Base-by-base conservation (phyloP, 2,888 invertebrate species). In the Amphipyra tragopoginis region DNA sequence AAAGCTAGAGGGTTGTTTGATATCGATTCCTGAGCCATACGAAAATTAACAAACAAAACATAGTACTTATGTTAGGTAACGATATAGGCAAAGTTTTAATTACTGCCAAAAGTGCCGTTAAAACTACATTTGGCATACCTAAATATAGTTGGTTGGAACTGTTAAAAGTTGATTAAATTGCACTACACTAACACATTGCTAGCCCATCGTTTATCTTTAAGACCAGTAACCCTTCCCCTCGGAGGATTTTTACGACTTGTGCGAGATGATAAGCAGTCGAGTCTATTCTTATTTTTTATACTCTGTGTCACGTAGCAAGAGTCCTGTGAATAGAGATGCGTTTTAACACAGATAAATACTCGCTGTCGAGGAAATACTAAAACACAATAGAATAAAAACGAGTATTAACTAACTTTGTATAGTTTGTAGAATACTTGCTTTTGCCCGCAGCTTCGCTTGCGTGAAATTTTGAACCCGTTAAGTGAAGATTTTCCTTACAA, bases 101-200 rank as follows among this genome's bases (percentile, higher is more conserved):
- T 57, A 52, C 33, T 33, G 56, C 39, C 50, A 21, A 56, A 65
- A 67, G 56, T 65, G 51, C 56, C 55, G 13, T 21, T 26, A 42
- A 13, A 72, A 67, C 51, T 48, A 52, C 40, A 48, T 50, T 68
- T 56, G 40, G 15, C 40, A 38, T 34, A 49, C 40, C 47, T 34
- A 39, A 47, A 45, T 33, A 42, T 38, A 55, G 45, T 71, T 63
- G 33, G 15, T 53, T 50, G 29, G 21, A 36, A 29, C 36, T 48
- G 43, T 56, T 62, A 26, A 66, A 61, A 66, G 34, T 64, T 65
- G 34, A 68, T 49, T 34, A 57, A 72, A 72, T 65, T 50, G 58
- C 49, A 50, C 58, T 10, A 39, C 7, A 43, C 2, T 21, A 14
- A 56, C 38, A 56, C 58, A 13, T 72, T 51, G 34, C 58, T 9